Base-by-base conservation (phyloP, 2,797 vertebrate genomes). In the Pangasius macronema region DNA sequence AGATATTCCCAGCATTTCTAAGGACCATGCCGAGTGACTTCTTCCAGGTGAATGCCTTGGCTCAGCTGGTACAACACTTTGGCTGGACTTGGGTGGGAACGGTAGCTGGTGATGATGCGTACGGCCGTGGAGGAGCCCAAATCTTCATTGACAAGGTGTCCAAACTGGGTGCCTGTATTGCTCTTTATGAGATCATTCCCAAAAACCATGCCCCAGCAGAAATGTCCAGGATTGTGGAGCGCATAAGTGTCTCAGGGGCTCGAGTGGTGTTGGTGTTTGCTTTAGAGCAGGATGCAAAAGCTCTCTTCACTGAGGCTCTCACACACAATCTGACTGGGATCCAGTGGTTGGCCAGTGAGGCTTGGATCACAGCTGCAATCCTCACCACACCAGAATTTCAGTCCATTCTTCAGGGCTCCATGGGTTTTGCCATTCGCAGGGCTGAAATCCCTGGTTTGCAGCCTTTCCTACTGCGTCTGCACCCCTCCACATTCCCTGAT, bases 11-110 rank as follows among this genome's bases (percentile, higher is more conserved):
- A 70, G 92, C 95, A 36, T 97, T 97, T 91, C 91, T 96, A 73
- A 95, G 96, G 88, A 96, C 96, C 53, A 96, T 96, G 94, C 96
- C 96, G 1, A 97, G 96, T 85, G 96, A 97, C 88, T 93, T 94
- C 46, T 96, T 96, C 88, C 96, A 97, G 94, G 95, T 96, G 30
- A 91, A 95, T 87, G 96, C 96, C 42, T 90, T 96, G 22, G 89
- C 94, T n/a, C 95, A 96, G 84, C 94, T 97, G 33, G 94, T 97
- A 24, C 93, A 93, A 73, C 94, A 96, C 92, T 96, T 96, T 68
- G 93, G 94, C 77, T 97, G 96, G 96, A 96, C 93, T 18, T 97
- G 96, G 96, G 93, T 96, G 22, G 96, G 96, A 67, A 93, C 95
- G 33, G 92, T 96, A 9, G 95, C 95, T 53, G 95, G 95, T 0